These are phyloP conservation scores for Brachionus angularis DNA, from an alignment of 1,140 invertebrate species.

Conservation along the genomic window DNA sequence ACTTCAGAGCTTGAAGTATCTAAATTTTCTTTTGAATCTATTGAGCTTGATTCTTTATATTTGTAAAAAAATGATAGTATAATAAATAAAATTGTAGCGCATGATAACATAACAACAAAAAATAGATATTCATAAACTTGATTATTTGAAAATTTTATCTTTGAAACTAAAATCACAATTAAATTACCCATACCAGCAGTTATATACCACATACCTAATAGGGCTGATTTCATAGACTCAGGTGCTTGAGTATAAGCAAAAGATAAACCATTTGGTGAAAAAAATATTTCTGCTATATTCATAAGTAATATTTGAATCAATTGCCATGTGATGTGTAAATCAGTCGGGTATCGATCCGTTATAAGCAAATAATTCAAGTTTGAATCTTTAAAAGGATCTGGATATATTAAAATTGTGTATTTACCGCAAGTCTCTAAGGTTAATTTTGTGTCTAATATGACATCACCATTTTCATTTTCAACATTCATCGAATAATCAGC, in stretches of 20 bases:
- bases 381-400: neutral
- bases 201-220: slow-evolving; percentile 81
- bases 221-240: slow-evolving; percentile 79
- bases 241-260: slow-evolving; percentile 84
- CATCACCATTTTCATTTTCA: neutral
- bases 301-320: slow-evolving; percentile 81
- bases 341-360: slow-evolving; percentile 33
- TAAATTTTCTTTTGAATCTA: too few species aligned
- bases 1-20: too few species aligned
- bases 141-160: slow-evolving; percentile 56
- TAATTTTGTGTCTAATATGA: neutral
- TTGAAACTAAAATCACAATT: slow-evolving; percentile 78
- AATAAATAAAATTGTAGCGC: slow-evolving; percentile 75
- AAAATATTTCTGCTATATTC: slow-evolving; percentile 78
- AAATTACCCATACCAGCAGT: slow-evolving; percentile 85
- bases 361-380: slow-evolving; percentile 1
- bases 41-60: too few species aligned
- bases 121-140: slow-evolving; percentile 72
- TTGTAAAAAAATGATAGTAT: slow-evolving; percentile 65
- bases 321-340: slow-evolving; percentile 73
- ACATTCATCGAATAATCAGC: neutral
- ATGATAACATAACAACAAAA: slow-evolving; percentile 76
- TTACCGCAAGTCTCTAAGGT: slow-evolving; percentile 21
- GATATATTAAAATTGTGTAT: slow-evolving; percentile 28
- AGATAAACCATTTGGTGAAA: slow-evolving; percentile 81